Evolutionary conservation across 2,113 vertebrate genomes (phyloP).

Genomic region (Porphyrio hochstetteri): DNA sequence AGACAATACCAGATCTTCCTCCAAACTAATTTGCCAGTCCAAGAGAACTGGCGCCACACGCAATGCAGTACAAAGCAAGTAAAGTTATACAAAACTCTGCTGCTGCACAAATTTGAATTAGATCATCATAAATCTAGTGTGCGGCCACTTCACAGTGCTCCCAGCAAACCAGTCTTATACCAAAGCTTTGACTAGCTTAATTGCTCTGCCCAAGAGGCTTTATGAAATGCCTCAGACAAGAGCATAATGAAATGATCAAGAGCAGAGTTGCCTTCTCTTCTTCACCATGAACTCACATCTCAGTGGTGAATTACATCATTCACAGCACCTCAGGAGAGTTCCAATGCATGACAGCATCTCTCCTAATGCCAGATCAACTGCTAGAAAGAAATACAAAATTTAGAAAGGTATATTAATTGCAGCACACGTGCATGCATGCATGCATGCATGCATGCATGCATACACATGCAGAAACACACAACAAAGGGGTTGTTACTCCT

Average conservation of each 20-base stretch:
- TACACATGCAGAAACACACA: neutral
- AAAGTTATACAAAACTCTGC: neutral
- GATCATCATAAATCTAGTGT: neutral
- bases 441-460: neutral
- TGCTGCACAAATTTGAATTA: neutral
- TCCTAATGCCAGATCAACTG: neutral
- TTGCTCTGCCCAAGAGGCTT: neutral
- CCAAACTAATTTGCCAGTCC: neutral
- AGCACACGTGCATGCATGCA: neutral
- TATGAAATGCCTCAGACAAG: neutral
- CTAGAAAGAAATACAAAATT: neutral
- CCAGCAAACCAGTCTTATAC: neutral
- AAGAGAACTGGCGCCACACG: neutral
- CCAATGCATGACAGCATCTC: neutral
- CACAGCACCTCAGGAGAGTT: neutral
- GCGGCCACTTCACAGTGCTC: neutral
- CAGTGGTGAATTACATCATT: neutral
- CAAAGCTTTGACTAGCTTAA: neutral
- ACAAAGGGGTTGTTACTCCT: neutral
- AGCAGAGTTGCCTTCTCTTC: neutral
- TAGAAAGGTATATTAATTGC: neutral
- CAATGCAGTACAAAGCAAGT: neutral
- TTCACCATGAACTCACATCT: neutral
- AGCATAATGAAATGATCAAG: neutral
- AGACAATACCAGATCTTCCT: neutral